These are phyloP conservation scores for Piscicola geometra DNA, from an alignment of 2,888 invertebrate species.

Conservation along the genomic window DNA sequence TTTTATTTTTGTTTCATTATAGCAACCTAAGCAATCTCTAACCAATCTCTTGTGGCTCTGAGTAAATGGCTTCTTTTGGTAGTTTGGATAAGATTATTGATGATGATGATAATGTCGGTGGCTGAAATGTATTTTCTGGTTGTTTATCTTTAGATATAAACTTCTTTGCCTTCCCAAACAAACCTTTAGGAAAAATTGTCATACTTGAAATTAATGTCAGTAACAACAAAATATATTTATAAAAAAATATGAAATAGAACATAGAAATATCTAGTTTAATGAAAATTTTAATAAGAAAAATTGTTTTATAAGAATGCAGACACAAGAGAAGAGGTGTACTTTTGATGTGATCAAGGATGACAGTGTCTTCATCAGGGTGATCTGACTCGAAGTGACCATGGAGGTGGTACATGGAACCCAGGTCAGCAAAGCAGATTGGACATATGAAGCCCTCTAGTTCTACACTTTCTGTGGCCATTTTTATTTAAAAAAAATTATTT, in stretches of 20 bases:
- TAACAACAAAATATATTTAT: no score
- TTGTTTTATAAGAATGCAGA: not conserved
- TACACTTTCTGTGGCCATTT: slow-evolving; percentile 21
- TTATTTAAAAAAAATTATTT: not conserved
- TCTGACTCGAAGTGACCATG: slow-evolving; percentile 81
- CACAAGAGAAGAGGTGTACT: slow-evolving; percentile 46
- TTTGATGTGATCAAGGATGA: slow-evolving; percentile 55
- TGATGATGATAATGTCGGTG: not conserved
- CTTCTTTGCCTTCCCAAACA: slow-evolving; percentile 78
- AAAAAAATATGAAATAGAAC: not conserved
- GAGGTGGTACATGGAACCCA: slow-evolving; percentile 75
- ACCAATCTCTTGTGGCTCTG: slow-evolving; percentile 66
- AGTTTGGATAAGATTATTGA: not conserved
- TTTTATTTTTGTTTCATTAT: not conserved
- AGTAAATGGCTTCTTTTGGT: slow-evolving; percentile 53
- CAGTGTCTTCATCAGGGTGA: slow-evolving; percentile 64
- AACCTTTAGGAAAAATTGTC: slow-evolving; percentile 48
- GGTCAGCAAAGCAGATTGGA: slow-evolving; percentile 85
- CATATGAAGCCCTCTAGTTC: slow-evolving; percentile 83
- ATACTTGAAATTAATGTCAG: no score
- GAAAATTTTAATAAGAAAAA: not conserved
- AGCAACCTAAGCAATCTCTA: not conserved
- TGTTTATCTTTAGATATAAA: slow-evolving; percentile 66
- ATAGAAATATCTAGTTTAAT: not conserved
- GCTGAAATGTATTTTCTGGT: slow-evolving; percentile 37